Conservation (phyloP, 2,888 invertebrate species). For the Schizaphis graminum region DNA sequence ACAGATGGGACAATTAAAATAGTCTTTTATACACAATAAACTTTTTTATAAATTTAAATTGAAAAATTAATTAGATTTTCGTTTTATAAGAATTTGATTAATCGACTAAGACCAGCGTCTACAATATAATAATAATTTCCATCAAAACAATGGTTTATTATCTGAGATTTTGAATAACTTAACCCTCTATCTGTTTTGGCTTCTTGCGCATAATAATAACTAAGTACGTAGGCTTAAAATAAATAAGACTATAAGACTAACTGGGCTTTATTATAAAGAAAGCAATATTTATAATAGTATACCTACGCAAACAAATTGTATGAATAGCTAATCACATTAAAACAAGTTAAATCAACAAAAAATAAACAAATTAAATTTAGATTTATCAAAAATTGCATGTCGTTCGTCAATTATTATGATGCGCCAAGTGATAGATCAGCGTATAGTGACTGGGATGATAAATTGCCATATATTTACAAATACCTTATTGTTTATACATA, state of each 20-base stretch:
- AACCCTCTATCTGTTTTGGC: background rate
- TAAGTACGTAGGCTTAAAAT: background rate
- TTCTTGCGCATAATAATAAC: background rate
- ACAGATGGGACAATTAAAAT: background rate
- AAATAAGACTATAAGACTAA: background rate
- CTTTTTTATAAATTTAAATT: background rate
- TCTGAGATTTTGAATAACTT: background rate
- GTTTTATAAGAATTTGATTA: slow-evolving; percentile 4
- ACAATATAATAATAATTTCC: background rate
- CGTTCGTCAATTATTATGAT: too few relatives aligned
- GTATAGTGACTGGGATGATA: too few relatives aligned
- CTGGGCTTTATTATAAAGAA: background rate
- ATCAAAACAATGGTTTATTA: slow-evolving; percentile 7
- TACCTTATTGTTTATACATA: too few relatives aligned
- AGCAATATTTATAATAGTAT: background rate
- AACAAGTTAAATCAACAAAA: background rate
- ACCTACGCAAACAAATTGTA: background rate
- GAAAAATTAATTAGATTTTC: slow-evolving; percentile 18
- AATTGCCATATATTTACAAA: too few relatives aligned
- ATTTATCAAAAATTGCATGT: background rate
- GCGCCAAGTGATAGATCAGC: too few relatives aligned
- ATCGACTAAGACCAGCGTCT: background rate
- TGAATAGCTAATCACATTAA: background rate
- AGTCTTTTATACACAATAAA: background rate
- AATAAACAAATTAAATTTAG: background rate